Evolutionary conservation across 2,113 vertebrate genomes (phyloP), one percentile per base, ranked within the genome.

Genomic region (Cyrtonyx montezumae): DNA sequence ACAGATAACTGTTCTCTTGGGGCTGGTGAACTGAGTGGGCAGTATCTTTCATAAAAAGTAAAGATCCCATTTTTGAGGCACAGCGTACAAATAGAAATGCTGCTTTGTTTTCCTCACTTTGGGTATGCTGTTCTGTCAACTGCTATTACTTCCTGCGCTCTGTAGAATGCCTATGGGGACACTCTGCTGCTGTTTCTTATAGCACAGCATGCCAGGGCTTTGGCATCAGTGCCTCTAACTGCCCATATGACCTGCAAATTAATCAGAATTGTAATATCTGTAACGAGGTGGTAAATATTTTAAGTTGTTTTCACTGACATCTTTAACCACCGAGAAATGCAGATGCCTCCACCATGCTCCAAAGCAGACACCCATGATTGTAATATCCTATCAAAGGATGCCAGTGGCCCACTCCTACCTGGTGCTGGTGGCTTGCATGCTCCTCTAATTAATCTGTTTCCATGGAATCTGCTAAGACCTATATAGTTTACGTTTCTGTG

Each of bases 1-100:
- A 48, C 11, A 75, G 76, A 62, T 73, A 87, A 79, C 79, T 87
- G 26, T 55, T 79, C 79, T 93, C 58, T 49, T 34, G 84, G 85
- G 84, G 37, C 59, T 55, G 34, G 28, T 45, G 73, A 74, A 66
- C 36, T 1, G 9, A 83, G 14, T 30, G 66, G 1, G 1, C 10
- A 62, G n/a, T 53, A 53, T 63, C 53, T 77, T 74, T 76, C 43
- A n/a, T 62, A 84, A 84, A 58, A 55, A 91, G 77, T 73, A 51
- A 87, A 84, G 28, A 85, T 23, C n/a, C 12, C 0, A 0, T 55
- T 20, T 46, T 59, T 62, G 28, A 63, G 25, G 26, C 25, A 63
- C 45, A 62, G 91, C 6, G 14, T 67, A 45, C 36, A 84, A 48
- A 32, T 87, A 32, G 49, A 79, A 95, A 85, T 11, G 13, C 30